Conservation (phyloP, 1,140 invertebrate genomes). For the Heliothis virescens region DNA sequence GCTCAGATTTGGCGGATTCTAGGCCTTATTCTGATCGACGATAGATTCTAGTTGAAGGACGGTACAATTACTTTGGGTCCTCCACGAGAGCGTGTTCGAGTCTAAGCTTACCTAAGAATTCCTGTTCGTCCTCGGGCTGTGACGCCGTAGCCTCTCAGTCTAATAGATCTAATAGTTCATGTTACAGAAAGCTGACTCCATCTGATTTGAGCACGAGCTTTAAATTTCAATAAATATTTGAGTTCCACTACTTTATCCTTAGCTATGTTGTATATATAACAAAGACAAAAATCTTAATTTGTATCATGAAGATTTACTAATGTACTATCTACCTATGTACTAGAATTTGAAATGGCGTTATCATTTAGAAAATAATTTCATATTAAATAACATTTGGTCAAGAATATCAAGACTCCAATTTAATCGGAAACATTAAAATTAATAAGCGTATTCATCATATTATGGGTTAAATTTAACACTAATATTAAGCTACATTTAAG, state of each 20-base stretch:
- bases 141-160: constrained; percentile 55
- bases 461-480: constrained; percentile 73
- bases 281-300: constrained; percentile 45
- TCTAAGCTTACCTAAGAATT: constrained; percentile 38
- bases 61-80: constrained; percentile 65
- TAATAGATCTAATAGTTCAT: constrained; percentile 51
- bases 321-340: constrained; percentile 61
- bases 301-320: constrained; percentile 44
- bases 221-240: constrained; percentile 43
- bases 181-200: constrained; percentile 33
- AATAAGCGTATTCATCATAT: constrained; percentile 85
- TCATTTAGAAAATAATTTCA: constrained; percentile 71
- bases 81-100: constrained; percentile 49
- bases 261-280: constrained; percentile 52
- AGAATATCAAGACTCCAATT: constrained; percentile 83
- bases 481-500: constrained; percentile 64
- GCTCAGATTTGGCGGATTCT: too few relatives aligned
- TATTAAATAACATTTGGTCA: constrained; percentile 82
- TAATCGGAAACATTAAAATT: constrained; percentile 85
- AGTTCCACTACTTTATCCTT: constrained; percentile 48
- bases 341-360: constrained; percentile 70
- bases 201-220: constrained; percentile 52
- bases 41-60: constrained; percentile 66
- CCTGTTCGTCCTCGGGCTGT: constrained; percentile 46
- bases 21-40: constrained; percentile 28